phyloP scores from a whole-genome alignment of 1,140 invertebrate genomes.

The Oncopodura yosiiana region DNA sequence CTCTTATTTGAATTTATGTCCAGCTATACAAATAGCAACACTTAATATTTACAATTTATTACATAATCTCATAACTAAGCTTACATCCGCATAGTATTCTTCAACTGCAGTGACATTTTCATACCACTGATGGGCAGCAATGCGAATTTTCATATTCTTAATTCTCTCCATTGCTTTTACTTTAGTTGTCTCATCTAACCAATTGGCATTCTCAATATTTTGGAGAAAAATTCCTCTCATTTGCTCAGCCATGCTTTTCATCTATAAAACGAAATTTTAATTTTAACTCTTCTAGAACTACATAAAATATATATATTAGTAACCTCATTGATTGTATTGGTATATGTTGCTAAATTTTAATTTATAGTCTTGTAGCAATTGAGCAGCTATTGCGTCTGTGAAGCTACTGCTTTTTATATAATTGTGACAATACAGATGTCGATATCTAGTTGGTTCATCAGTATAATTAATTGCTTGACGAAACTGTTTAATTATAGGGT shows the following conservation, averaged over 20 bases:
- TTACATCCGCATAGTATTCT: constrained; percentile 38
- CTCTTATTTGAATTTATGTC: too few relatives aligned
- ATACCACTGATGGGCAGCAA: constrained; percentile 6
- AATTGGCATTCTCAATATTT: neutral
- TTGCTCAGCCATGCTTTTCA: constrained; percentile 8
- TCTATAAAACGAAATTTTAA: constrained; percentile 3
- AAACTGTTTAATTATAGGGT: too few relatives aligned
- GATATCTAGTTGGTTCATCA: too few relatives aligned
- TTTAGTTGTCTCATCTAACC: constrained; percentile 19
- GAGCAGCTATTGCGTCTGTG: too few relatives aligned
- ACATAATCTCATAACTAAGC: too few relatives aligned
- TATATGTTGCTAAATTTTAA: neutral
- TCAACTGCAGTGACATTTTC: neutral
- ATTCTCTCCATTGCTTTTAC: constrained; percentile 6
- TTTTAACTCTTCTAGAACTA: neutral
- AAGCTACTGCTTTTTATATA: neutral
- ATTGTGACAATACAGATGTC: neutral
- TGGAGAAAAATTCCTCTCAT: constrained; percentile 9
- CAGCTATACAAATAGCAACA: neutral
- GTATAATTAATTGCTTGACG: too few relatives aligned
- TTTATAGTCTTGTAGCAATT: too few relatives aligned
- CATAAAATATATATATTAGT: neutral
- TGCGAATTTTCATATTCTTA: neutral
- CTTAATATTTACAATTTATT: too few relatives aligned
- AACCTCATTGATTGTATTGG: constrained; percentile 1